Evolutionary conservation across 2,888 invertebrate species (phyloP), one percentile per base, ranked within the genome.

Genomic region (Nomada hirtipes): DNA sequence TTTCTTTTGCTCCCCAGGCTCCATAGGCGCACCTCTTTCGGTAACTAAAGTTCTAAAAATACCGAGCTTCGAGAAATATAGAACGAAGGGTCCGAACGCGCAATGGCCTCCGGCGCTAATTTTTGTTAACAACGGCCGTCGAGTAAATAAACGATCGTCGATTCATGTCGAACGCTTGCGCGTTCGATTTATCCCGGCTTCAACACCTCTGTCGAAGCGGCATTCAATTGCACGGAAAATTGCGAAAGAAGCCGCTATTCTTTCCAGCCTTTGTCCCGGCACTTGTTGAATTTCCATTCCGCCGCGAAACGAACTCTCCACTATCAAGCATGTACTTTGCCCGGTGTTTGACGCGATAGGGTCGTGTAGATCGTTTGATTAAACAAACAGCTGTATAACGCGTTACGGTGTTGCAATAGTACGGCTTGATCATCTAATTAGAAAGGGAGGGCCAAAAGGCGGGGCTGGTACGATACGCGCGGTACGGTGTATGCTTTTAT

Each of bases 271-370:
- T 75, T 79, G 70, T 73, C 59, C 79, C 82, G 84, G 82, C 87
- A 86, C 87, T 87, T 87, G 87, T 87, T 87, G 87, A 87, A 87
- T 88, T 88, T 84, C 88, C 86, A 86, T 82, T 88, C 84, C 79
- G 64, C 79, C 75, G 53, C 57, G 81, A 76, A 76, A 71, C 69
- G 77, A 76, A 76, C 77, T 79, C 76, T 73, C 57, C 74, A 44
- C 74, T 64, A 26, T 44, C 76, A 57, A 61, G 65, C 13, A 26
- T 44, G 15, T 15, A 47, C 53, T 61, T 23, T 65, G 60, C 69
- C 68, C n/a, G 7, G 47, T n/a, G 26, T 11, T 55, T 53, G 59
- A 73, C 47, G 61, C 60, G 67, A 64, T 26, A 36, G 47, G 47
- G 23, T 13, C 26, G 26, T 23, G 11, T 1, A 60, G 60, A 60